phyloP scores from a whole-genome alignment of 2,113 vertebrate species.

The Tachuris rubrigastra region DNA sequence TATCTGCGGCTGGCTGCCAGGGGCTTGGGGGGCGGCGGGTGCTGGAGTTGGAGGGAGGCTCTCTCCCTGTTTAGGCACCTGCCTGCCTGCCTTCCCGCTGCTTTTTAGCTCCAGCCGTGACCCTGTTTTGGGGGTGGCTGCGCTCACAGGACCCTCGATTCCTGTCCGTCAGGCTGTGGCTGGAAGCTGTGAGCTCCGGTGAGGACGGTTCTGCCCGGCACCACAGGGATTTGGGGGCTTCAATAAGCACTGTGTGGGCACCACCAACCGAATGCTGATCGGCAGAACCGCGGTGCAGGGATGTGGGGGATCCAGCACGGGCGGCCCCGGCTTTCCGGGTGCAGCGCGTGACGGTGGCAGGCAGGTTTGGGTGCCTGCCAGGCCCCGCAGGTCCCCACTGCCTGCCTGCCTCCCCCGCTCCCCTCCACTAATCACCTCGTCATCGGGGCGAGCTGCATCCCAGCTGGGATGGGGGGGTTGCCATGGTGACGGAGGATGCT shows the following conservation, averaged over 20 bases:
- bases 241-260: not conserved
- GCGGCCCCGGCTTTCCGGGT: not conserved
- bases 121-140: not conserved
- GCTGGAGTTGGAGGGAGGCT: not conserved
- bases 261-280: not conserved
- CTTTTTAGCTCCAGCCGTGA: not conserved
- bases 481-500: conserved; percentile 74
- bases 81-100: not conserved
- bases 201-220: not conserved
- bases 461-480: conserved; percentile 67
- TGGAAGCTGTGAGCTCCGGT: not conserved
- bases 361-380: conserved; percentile 50
- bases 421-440: conserved; percentile 62
- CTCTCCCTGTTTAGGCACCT: not conserved
- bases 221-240: not conserved
- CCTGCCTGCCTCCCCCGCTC: conserved; percentile 54
- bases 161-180: not conserved
- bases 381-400: conserved; percentile 14
- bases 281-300: not conserved
- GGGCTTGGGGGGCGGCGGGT: not conserved
- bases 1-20: conserved; percentile 37
- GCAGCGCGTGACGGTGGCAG: conserved; percentile 11
- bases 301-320: not conserved
- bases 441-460: conserved; percentile 54
- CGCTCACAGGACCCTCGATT: not conserved